Percentiles rank a stretch among this genome's conserved stretches.
Conservation (phyloP, 2,113 vertebrate species). For the Marmota monax region DNA sequence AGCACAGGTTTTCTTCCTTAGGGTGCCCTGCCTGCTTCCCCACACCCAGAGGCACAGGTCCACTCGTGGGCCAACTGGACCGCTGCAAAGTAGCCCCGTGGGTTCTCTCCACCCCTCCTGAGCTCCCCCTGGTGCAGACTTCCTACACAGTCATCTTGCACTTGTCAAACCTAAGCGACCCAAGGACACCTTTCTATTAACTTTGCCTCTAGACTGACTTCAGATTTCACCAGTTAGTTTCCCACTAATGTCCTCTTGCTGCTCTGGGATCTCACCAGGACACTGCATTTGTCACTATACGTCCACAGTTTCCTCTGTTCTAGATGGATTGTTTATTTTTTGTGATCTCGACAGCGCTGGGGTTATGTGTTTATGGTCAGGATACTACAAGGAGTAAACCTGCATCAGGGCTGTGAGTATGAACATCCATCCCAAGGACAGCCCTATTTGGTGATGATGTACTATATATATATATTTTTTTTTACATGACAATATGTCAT, state of each 20-base stretch:
- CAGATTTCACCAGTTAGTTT: background rate
- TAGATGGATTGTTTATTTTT: background rate
- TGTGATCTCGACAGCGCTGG: background rate
- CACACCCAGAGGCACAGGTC: background rate
- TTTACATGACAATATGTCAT: background rate
- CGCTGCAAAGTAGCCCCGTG: background rate
- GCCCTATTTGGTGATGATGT: background rate
- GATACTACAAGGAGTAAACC: background rate
- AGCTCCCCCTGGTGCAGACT: too few relatives aligned
- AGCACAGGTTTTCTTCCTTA: background rate
- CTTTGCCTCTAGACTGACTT: background rate
- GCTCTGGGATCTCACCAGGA: background rate
- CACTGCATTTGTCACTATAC: accelerated
- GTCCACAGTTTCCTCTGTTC: background rate
- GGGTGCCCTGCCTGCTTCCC: too few relatives aligned
- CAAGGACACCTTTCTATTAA: background rate
- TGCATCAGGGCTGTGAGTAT: background rate
- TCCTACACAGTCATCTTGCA: background rate
- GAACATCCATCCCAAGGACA: background rate
- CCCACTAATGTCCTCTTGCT: too few relatives aligned
- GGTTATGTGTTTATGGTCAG: background rate
- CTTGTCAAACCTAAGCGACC: background rate
- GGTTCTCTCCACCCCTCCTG: background rate
- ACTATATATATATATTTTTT: background rate
- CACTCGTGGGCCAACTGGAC: background rate